Percentiles rank a stretch among this genome's conserved stretches.
Conservation (phyloP, 2,113 vertebrate species). For the Phoenicopterus ruber region DNA sequence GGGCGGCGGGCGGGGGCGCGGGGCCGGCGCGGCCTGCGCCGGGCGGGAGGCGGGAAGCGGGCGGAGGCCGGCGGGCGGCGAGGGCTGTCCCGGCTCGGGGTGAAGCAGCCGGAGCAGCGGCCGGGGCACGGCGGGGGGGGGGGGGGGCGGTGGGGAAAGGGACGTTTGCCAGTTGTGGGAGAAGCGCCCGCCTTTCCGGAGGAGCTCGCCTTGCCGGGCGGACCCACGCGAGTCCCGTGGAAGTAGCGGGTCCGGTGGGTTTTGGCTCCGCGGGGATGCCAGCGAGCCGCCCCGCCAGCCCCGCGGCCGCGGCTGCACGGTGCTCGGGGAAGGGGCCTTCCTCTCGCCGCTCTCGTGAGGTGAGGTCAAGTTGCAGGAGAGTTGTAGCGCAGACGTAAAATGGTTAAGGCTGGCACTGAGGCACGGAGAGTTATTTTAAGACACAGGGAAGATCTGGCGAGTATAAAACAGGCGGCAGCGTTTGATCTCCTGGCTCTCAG, state of each 20-base stretch:
- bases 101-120: background rate
- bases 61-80: too few species aligned
- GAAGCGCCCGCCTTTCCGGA: background rate
- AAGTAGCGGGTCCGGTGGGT: too few species aligned
- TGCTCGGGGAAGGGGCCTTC: background rate
- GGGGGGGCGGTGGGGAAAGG: background rate
- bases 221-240: too few species aligned
- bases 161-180: background rate
- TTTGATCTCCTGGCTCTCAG: background rate
- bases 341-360: fast-evolving
- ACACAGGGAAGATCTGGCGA: constrained; percentile 6
- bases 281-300: fast-evolving
- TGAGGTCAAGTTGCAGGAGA: background rate
- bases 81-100: background rate
- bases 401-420: constrained; percentile 2
- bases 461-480: background rate
- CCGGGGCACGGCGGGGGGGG: background rate
- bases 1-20: background rate
- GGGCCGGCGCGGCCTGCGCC: background rate
- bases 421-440: constrained; percentile 32
- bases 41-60: background rate
- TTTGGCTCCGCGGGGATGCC: background rate
- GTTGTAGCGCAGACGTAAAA: background rate
- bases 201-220: background rate
- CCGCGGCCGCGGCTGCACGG: fast-evolving